A percentile compares a stretch with the other conserved stretches of the same genome.
Evolutionary conservation across 2,888 invertebrate genomes (phyloP).

Genomic region (Coleophora flavipennella): DNA sequence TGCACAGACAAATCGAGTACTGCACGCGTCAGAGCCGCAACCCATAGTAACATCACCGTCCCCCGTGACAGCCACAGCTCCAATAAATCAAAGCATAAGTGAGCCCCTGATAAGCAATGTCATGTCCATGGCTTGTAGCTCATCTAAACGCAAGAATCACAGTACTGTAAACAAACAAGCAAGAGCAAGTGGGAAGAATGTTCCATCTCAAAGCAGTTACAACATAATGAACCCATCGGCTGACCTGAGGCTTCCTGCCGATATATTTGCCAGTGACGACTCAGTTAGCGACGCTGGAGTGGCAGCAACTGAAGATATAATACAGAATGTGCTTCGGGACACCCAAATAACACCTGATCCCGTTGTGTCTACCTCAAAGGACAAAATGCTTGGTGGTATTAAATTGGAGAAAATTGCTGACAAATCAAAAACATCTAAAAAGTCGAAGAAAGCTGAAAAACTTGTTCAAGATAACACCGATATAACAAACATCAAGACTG

Average conservation of each 20-base stretch:
- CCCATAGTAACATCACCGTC: constrained; percentile 42
- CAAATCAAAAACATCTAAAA: constrained; percentile 27
- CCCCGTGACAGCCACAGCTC: constrained; percentile 30
- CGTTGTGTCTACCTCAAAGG: constrained; percentile 31
- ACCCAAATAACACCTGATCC: constrained; percentile 19
- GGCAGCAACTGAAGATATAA: constrained; percentile 35
- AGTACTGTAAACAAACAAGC: constrained; percentile 20
- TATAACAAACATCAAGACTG: constrained; percentile 60
- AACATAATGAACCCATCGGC: constrained; percentile 48
- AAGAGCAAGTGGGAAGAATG: constrained; percentile 24
- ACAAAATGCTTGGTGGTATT: constrained; percentile 59
- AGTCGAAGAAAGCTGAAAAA: constrained; percentile 41
- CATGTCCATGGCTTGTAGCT: constrained; percentile 28
- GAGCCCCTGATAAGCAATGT: constrained; percentile 28
- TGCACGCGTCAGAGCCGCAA: constrained; percentile 24
- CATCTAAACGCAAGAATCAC: constrained; percentile 32
- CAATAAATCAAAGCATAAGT: constrained; percentile 22
- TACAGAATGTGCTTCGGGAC: constrained; percentile 37
- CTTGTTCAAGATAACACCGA: constrained; percentile 41
- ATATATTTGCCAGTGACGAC: constrained; percentile 68
- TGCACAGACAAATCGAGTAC: constrained; percentile 22
- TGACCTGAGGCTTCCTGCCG: constrained; percentile 59
- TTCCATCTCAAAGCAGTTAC: constrained; percentile 37
- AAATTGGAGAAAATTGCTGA: constrained; percentile 43
- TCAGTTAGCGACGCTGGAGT: constrained; percentile 54